These are phyloP conservation scores for Sphaerophoria rueppellii DNA, from an alignment of 2,888 invertebrate species.

Conservation along the genomic window DNA sequence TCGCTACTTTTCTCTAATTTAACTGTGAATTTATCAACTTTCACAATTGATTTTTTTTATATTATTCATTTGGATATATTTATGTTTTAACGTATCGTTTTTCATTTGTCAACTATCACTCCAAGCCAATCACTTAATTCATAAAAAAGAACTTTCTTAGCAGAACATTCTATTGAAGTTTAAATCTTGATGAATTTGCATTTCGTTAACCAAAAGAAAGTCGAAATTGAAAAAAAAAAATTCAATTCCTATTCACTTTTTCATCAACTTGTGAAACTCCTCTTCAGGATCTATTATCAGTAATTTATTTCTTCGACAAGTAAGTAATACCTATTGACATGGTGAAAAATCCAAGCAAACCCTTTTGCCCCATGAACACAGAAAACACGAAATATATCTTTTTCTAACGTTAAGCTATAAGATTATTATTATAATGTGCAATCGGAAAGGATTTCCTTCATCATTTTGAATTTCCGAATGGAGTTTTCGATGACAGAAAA, in stretches of 20 bases:
- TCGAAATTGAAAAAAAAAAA: not conserved
- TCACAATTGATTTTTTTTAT: too few species aligned
- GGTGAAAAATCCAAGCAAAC: constrained; percentile 26
- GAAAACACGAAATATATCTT: constrained; percentile 34
- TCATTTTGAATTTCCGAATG: constrained; percentile 27
- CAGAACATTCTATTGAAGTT: not conserved
- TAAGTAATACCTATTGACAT: constrained; percentile 27
- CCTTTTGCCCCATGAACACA: constrained; percentile 36
- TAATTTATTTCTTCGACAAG: constrained; percentile 35
- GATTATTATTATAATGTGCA: constrained; percentile 57
- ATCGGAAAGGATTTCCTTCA: constrained; percentile 52
- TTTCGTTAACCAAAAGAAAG: not conserved
- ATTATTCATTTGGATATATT: too few species aligned
- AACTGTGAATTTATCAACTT: too few species aligned
- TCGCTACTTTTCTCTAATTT: too few species aligned
- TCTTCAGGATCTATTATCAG: constrained; percentile 14
- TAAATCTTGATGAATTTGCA: constrained; percentile 1
- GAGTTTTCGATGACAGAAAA: not conserved
- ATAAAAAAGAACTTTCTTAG: too few species aligned
- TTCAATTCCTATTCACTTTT: constrained; percentile 16
- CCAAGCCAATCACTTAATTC: too few species aligned
- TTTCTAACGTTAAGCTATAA: constrained; percentile 18
- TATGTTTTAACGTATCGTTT: too few species aligned
- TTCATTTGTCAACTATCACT: too few species aligned
- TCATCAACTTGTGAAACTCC: constrained; percentile 2